These are phyloP conservation scores for Erpornis zantholeuca DNA, from an alignment of 2,113 vertebrate species.

Conservation along the genomic window DNA sequence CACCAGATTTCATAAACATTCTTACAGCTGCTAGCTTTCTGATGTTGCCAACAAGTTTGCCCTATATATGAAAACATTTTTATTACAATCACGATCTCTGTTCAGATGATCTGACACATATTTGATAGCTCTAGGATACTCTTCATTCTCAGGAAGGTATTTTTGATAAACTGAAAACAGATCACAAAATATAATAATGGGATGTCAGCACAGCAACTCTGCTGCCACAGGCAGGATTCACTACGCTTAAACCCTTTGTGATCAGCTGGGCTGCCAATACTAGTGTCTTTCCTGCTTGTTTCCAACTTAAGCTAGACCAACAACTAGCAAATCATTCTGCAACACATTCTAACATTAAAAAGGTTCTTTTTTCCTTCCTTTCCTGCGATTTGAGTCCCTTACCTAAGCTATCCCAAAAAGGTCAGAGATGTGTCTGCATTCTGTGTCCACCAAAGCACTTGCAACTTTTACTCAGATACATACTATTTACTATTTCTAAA, in stretches of 20 bases:
- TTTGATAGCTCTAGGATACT: not conserved
- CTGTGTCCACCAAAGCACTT: not conserved
- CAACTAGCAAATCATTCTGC: not conserved
- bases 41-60: not conserved
- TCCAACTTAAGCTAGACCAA: not conserved
- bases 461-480: not conserved
- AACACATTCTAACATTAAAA: not conserved
- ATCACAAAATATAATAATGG: not conserved
- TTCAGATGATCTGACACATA: not conserved
- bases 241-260: accelerated
- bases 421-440: not conserved
- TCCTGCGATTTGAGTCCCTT: not conserved
- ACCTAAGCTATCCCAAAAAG: not conserved
- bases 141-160: not conserved
- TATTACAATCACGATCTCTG: not conserved
- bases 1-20: not conserved
- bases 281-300: not conserved
- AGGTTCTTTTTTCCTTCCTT: not conserved
- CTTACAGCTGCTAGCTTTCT: not conserved
- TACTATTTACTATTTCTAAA: not conserved
- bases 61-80: not conserved
- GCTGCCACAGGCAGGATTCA: not conserved
- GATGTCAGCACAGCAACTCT: not conserved
- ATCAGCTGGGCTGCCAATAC: not conserved
- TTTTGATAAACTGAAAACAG: not conserved